Percentiles rank a stretch among this genome's conserved stretches.
phyloP scores from a whole-genome alignment of 2,888 invertebrate species.

The Dorcus parallelipipedus region DNA sequence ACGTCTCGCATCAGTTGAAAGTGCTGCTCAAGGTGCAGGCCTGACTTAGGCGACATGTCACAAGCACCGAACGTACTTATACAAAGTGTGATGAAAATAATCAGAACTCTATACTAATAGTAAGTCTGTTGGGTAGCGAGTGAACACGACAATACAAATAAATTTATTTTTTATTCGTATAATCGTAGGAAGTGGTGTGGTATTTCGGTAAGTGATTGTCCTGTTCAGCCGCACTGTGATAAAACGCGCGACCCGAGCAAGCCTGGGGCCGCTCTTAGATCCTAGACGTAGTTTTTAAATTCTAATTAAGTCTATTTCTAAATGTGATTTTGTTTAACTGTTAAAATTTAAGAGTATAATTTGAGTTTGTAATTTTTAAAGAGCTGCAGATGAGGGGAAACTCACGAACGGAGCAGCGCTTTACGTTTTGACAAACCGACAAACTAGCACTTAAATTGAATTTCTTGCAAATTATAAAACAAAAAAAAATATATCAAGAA shows the following conservation, averaged over 20 bases:
- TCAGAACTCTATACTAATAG: slow-evolving; percentile 8
- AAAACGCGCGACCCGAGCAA: slow-evolving; percentile 14
- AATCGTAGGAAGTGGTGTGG: slow-evolving; percentile 4
- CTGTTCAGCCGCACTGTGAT: slow-evolving; percentile 52
- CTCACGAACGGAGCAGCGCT: slow-evolving; percentile 35
- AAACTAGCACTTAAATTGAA: slow-evolving; percentile 1
- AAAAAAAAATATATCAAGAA: slow-evolving; percentile 1
- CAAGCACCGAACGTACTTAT: neutral
- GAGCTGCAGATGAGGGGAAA: slow-evolving; percentile 1
- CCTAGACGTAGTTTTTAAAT: slow-evolving; percentile 16
- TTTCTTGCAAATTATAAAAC: neutral
- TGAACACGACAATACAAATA: slow-evolving; percentile 48
- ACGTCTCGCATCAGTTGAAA: slow-evolving; percentile 46
- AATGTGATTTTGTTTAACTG: slow-evolving; percentile 47
- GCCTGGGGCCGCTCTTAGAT: neutral
- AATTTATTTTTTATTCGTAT: slow-evolving; percentile 6
- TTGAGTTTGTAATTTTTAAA: slow-evolving; percentile 33
- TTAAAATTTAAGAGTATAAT: slow-evolving; percentile 45
- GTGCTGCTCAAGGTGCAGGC: slow-evolving; percentile 49
- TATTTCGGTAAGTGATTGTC: slow-evolving; percentile 38
- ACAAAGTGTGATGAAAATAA: neutral
- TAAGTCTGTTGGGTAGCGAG: slow-evolving; percentile 46
- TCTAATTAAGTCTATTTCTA: slow-evolving; percentile 36
- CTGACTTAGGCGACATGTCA: slow-evolving; percentile 36
- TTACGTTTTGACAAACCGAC: slow-evolving; percentile 12